Evolutionary conservation across 2,797 vertebrate species (phyloP).

Genomic region (Pipistrellus pygmaeus): DNA sequence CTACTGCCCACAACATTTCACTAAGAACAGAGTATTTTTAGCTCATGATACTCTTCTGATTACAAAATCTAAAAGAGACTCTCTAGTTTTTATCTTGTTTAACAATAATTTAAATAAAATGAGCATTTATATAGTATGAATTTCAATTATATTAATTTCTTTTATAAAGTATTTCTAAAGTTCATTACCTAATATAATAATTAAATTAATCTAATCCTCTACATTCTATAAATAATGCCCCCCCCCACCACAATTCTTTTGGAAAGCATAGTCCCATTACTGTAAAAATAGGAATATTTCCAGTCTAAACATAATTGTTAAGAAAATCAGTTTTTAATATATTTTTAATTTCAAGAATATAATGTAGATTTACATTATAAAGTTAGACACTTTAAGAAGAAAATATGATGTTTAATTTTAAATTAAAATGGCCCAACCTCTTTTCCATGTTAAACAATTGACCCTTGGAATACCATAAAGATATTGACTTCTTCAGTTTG

Average conservation of each 20-base stretch:
- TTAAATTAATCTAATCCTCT: neutral
- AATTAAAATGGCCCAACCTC: neutral
- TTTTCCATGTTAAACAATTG: neutral
- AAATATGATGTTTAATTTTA: neutral
- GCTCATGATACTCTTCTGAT: neutral
- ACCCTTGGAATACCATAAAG: neutral
- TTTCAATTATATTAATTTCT: neutral
- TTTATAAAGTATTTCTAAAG: neutral
- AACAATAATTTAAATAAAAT: neutral
- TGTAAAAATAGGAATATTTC: neutral
- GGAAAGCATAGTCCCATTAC: neutral
- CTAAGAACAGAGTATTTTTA: neutral
- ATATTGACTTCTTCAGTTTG: neutral
- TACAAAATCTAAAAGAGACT: neutral
- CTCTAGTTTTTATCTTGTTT: neutral
- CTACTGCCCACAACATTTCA: neutral
- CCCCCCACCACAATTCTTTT: neutral
- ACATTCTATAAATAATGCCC: neutral
- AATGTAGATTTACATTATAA: neutral
- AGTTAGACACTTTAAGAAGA: neutral
- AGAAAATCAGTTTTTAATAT: neutral
- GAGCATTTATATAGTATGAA: neutral
- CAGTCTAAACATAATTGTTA: neutral
- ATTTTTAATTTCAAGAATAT: neutral
- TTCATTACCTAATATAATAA: neutral